Evolutionary conservation across 2,797 vertebrate species (phyloP), one percentile per base, ranked within the genome.

Genomic region (Bovichtus variegatus): DNA sequence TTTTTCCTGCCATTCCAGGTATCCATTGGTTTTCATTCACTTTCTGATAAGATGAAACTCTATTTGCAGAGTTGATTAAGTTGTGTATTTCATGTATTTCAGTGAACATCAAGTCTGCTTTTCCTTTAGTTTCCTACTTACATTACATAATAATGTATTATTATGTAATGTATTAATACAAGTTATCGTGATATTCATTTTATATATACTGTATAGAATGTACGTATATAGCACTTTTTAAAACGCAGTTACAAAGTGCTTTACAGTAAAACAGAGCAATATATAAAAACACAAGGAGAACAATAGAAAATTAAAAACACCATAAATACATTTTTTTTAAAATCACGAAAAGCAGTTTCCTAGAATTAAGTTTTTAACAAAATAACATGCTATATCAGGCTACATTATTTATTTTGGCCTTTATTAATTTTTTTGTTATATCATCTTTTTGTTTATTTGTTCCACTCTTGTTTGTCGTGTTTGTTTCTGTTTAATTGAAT

Each of bases 401-500:
- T 31, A 15, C 2, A 59, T 60, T 11, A n/a, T 8, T 46, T 1
- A 29, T 66, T 64, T 46, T 19, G n/a, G 2, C 2, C 5, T 67
- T 53, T 36, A 65, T 36, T 40, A 31, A 12, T 38, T 21, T 2
- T 9, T 5, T 43, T 44, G 27, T 9, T 64, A 21, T 40, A 8
- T 38, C 15, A 6, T 15, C 5, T 11, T 38, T 2, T 60, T 16
- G 12, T 1, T 23, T 69, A 21, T 49, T 64, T 5, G 44, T 23
- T 4, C 41, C 12, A 9, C 62, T 60, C 21, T 5, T 23, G n/a
- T n/a, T n/a, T n/a, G n/a, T n/a, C n/a, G n/a, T n/a, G 53, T 40
- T 70, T 53, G 27, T 74, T 19, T n/a, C 54, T 44, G 55, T 54
- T 44, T 50, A 19, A n/a, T 19, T 31, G 8, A 59, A 41, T 55